Conservation (phyloP, 2,113 vertebrate species). For the Periophthalmus modestus region DNA sequence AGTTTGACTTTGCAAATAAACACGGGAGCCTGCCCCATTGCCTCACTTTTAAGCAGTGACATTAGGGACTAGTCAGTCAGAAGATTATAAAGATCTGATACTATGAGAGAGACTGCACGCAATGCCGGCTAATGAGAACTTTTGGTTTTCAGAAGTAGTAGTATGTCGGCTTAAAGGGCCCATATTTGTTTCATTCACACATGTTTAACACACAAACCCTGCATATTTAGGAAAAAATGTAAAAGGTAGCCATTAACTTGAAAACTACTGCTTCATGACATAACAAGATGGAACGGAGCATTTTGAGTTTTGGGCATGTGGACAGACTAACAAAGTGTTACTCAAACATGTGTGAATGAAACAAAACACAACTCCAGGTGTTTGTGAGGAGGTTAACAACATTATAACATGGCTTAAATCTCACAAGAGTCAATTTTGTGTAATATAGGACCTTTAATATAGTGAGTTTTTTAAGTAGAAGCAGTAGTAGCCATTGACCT, state of each 20-base stretch:
- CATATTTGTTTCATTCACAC: too few species aligned
- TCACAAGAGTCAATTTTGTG: too few species aligned
- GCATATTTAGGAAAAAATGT: not conserved
- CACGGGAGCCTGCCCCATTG: constrained; percentile 40
- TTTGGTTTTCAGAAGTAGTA: constrained; percentile 1
- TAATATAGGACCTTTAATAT: not conserved
- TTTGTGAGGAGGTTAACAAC: too few species aligned
- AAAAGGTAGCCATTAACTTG: too few species aligned
- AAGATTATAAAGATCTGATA: constrained; percentile 48
- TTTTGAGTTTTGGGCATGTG: too few species aligned
- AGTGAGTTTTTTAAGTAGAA: not conserved
- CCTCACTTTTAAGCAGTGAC: constrained; percentile 45
- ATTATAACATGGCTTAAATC: too few species aligned
- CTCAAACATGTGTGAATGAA: too few species aligned
- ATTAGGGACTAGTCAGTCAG: constrained; percentile 38
- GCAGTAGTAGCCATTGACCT: not conserved
- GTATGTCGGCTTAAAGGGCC: not conserved
- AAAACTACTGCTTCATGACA: too few species aligned
- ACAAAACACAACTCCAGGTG: too few species aligned
- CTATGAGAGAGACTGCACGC: constrained; percentile 13
- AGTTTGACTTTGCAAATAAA: constrained; percentile 59
- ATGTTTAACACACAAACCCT: too few species aligned
- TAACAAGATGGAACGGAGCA: too few species aligned
- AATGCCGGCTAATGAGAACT: constrained; percentile 11
- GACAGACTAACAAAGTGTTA: too few species aligned